Evolutionary conservation across 2,888 invertebrate genomes (phyloP).

Genomic region (Gymnosoma rotundatum): DNA sequence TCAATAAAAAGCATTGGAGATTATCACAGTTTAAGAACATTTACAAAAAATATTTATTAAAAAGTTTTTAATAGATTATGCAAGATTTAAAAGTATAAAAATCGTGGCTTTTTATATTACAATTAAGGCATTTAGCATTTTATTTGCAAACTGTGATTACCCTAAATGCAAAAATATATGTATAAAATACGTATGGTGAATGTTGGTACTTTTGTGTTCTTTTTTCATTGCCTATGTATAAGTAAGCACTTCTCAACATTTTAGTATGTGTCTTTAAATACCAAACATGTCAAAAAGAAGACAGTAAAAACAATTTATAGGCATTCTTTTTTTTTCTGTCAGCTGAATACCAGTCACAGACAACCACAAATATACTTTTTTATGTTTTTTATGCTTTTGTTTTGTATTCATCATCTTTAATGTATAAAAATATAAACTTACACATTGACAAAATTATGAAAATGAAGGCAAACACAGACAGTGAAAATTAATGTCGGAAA

Average conservation of each 20-base stretch:
- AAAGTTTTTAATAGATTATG: too few species aligned
- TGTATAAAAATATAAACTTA: background rate
- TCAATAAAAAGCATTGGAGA: background rate
- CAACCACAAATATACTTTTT: constrained; percentile 60
- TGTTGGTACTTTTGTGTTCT: background rate
- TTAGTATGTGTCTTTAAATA: constrained; percentile 16
- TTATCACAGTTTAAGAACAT: background rate
- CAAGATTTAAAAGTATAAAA: too few species aligned
- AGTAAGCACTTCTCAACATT: constrained; percentile 38
- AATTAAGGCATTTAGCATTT: background rate
- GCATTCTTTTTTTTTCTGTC: constrained; percentile 37
- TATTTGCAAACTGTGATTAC: constrained; percentile 1
- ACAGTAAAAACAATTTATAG: constrained; percentile 45
- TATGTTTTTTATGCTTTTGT: constrained; percentile 21
- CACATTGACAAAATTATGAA: constrained; percentile 2
- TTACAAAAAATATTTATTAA: background rate
- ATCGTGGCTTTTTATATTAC: too few species aligned
- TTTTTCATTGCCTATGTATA: background rate
- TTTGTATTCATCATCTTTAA: constrained; percentile 24
- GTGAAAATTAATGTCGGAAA: constrained; percentile 56
- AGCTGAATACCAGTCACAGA: constrained; percentile 45
- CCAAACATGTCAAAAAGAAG: constrained; percentile 10
- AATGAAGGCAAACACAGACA: background rate
- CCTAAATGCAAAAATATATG: background rate
- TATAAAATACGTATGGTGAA: background rate